phyloP scores from a whole-genome alignment of 2,888 invertebrate genomes.

The Taenaris catops region DNA sequence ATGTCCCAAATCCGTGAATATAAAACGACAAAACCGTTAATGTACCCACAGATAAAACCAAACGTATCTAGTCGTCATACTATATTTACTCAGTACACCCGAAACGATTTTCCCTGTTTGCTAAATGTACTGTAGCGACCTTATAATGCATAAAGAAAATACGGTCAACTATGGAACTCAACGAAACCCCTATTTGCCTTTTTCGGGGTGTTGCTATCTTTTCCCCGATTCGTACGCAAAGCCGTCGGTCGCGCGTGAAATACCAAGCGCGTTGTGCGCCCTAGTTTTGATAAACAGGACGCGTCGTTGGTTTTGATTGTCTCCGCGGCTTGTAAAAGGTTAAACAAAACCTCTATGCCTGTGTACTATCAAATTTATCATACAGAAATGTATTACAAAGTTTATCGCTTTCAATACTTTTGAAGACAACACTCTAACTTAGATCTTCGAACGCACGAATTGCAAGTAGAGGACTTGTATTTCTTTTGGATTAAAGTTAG shows the following conservation, averaged over 20 bases:
- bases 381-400: too few relatives aligned
- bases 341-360: slow-evolving; percentile 66
- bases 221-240: slow-evolving; percentile 69
- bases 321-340: slow-evolving; percentile 49
- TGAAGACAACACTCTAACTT: too few relatives aligned
- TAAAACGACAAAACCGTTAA: slow-evolving; percentile 1
- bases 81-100: slow-evolving; percentile 59
- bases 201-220: slow-evolving; percentile 67
- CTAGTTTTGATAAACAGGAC: slow-evolving; percentile 69
- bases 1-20: too few relatives aligned
- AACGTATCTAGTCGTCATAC: slow-evolving; percentile 2
- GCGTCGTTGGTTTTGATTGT: slow-evolving; percentile 71
- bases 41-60: slow-evolving; percentile 3
- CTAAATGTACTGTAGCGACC: slow-evolving; percentile 50
- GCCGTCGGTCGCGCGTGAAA: slow-evolving; percentile 70
- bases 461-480: too few relatives aligned
- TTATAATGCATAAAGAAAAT: slow-evolving; percentile 69
- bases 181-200: slow-evolving; percentile 72
- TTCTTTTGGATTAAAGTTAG: too few relatives aligned
- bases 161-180: slow-evolving; percentile 62
- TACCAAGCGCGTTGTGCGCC: slow-evolving; percentile 65
- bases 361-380: too few relatives aligned
- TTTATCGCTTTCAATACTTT: too few relatives aligned
- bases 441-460: too few relatives aligned
- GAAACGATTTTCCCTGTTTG: slow-evolving; percentile 48